Base-by-base conservation (phyloP, 1,140 invertebrate species). In the Coelopa frigida region DNA sequence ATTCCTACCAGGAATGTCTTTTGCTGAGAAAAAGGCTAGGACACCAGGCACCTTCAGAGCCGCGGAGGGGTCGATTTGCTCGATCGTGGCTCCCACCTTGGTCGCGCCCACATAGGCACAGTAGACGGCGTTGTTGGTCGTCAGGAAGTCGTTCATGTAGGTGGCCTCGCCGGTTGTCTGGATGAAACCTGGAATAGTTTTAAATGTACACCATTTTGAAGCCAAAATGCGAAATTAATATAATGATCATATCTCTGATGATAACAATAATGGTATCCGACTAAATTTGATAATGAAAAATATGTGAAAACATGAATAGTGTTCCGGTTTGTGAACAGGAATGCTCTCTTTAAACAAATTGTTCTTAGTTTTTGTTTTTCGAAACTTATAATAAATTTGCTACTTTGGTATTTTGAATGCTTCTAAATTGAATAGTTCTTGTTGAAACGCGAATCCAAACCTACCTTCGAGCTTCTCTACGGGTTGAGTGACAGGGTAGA, bases 281-380 rank as follows among this genome's bases (percentile, higher is more conserved):
- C n/a, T n/a, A n/a, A n/a, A n/a, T n/a, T n/a, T n/a, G n/a, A n/a
- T n/a, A n/a, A n/a, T n/a, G n/a, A n/a, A n/a, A n/a, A n/a, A n/a
- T n/a, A n/a, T n/a, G n/a, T n/a, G n/a, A n/a, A n/a, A 76, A 73
- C 15, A 89, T 61, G 0, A 86, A 80, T 87, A 85, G 10, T 84
- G 55, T 65, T 90, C 90, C 4, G 86, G 80, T 62, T 89, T 71
- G 51, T 77, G 84, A 1, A 89, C 56, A 5, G 87, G 87, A 71
- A 79, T 87, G 20, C 81, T 49, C 2, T 75, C 70, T 39, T 77
- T 70, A 54, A 84, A 49, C 78, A 75, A 49, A 86, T 78, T 0
- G 80, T 85, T 44, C 86, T 79, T 56, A 78, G 90, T 11, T 75
- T 73, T 59, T 91, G 87, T n/a, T 72, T 77, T n/a, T n/a, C n/a